Evolutionary conservation across 2,113 vertebrate genomes (phyloP).

Genomic region (Pristiophorus japonicus): DNA sequence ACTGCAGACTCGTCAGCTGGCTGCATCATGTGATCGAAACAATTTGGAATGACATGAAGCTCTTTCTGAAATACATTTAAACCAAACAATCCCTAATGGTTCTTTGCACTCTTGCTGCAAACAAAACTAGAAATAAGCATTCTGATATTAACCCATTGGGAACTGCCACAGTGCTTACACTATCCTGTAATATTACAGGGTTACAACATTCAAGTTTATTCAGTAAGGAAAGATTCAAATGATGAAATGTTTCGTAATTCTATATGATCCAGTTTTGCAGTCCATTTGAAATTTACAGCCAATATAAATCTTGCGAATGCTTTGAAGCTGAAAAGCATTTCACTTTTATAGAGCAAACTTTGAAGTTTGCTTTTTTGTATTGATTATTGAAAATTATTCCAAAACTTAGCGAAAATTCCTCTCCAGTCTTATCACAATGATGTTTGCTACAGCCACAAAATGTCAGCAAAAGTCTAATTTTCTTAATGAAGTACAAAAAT

Average conservation of each 20-base stretch:
- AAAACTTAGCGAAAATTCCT: background rate
- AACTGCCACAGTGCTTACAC: background rate
- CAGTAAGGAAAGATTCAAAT: background rate
- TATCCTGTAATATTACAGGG: background rate
- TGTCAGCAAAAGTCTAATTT: background rate
- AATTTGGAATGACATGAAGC: conserved; percentile 23
- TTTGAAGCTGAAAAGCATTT: background rate
- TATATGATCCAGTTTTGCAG: background rate
- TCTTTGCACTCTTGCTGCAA: background rate
- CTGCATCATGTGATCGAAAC: conserved; percentile 8
- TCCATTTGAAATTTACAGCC: background rate
- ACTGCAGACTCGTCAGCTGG: background rate
- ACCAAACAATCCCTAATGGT: conserved; percentile 21
- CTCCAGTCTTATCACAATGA: background rate
- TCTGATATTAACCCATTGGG: background rate
- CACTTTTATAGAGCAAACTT: background rate
- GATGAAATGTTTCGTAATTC: background rate
- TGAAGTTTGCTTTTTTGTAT: background rate
- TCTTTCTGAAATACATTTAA: conserved; percentile 27
- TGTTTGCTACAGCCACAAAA: background rate
- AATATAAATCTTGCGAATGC: background rate
- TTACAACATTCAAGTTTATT: background rate
- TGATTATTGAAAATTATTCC: background rate
- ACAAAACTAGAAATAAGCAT: background rate
- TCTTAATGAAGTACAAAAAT: conserved; percentile 22